Evolutionary conservation across 2,797 vertebrate species (phyloP).

Genomic region (Enteromius treurensis): DNA sequence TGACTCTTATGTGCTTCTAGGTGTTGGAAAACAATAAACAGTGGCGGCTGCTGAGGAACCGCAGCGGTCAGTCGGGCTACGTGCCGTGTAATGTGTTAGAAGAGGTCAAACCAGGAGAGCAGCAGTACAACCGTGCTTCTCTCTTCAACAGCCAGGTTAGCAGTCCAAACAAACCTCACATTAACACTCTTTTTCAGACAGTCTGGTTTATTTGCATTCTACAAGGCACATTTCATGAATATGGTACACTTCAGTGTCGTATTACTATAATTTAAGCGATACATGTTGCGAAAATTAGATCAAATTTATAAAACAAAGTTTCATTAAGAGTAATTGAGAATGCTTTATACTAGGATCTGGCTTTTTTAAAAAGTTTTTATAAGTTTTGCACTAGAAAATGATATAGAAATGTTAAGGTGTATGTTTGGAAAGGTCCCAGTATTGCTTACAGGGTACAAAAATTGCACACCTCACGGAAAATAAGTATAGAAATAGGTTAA

Average conservation of each 20-base stretch:
- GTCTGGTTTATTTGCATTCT: not conserved
- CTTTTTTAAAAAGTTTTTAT: not conserved
- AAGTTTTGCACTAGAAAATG: not conserved
- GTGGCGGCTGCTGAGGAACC: slow-evolving; percentile 83
- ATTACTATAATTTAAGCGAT: not conserved
- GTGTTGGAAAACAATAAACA: slow-evolving; percentile 83
- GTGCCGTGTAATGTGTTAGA: slow-evolving; percentile 84
- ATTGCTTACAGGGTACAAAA: not conserved
- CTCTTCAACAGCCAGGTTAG: slow-evolving; percentile 59
- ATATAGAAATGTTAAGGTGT: not conserved
- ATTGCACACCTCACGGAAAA: not conserved
- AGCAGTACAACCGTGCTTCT: slow-evolving; percentile 42
- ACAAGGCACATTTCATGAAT: not conserved
- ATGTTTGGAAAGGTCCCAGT: not conserved
- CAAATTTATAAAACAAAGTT: not conserved
- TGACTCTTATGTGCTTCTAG: slow-evolving; percentile 59
- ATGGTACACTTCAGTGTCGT: not conserved
- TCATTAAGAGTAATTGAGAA: not conserved
- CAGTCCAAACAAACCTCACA: not conserved
- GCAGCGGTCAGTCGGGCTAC: slow-evolving; percentile 80
- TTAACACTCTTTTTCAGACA: not conserved
- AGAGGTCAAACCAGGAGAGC: slow-evolving; percentile 73
- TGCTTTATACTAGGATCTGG: not conserved
- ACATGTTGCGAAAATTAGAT: not conserved
- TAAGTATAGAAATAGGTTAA: not conserved